Conservation (phyloP, 2,888 invertebrate genomes). For the Coelinius sp. region DNA sequence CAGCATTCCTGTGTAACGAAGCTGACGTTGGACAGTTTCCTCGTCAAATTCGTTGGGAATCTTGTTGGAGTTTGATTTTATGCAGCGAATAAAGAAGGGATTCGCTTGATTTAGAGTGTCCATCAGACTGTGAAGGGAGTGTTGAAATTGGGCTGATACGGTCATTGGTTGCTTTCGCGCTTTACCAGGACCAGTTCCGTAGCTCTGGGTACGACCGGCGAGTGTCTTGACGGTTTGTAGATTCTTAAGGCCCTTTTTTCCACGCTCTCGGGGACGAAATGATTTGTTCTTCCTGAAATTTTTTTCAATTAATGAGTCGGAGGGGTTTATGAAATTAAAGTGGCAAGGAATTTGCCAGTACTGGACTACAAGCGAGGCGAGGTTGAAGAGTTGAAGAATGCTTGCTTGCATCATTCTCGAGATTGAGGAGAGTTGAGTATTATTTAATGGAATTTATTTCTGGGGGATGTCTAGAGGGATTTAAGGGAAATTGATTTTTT, state of each 20-base stretch:
- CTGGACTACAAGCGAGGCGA: slow-evolving; percentile 5
- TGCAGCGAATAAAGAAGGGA: slow-evolving; percentile 91
- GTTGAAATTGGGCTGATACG: slow-evolving; percentile 95
- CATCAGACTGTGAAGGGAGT: slow-evolving; percentile 92
- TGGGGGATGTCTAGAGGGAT: too few species aligned
- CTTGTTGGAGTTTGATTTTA: slow-evolving; percentile 95
- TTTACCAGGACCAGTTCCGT: slow-evolving; percentile 72
- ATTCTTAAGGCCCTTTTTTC: slow-evolving; percentile 91
- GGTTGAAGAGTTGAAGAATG: background rate
- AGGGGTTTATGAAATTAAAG: background rate
- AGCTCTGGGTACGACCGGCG: slow-evolving; percentile 80
- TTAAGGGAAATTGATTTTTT: too few species aligned
- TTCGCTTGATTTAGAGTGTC: slow-evolving; percentile 92
- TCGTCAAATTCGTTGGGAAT: slow-evolving; percentile 94
- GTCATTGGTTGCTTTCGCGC: slow-evolving; percentile 91
- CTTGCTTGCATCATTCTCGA: background rate
- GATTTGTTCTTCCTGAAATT: slow-evolving; percentile 90
- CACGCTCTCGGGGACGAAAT: slow-evolving; percentile 87
- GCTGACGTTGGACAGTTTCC: slow-evolving; percentile 90
- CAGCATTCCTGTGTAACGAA: slow-evolving; percentile 96
- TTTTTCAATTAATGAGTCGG: too few species aligned
- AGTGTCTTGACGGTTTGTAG: slow-evolving; percentile 93
- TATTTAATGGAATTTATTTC: too few species aligned
- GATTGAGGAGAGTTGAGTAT: background rate
- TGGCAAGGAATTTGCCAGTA: background rate